These are phyloP conservation scores for Platycheirus rosarum DNA, from an alignment of 2,888 invertebrate species.

Conservation along the genomic window DNA sequence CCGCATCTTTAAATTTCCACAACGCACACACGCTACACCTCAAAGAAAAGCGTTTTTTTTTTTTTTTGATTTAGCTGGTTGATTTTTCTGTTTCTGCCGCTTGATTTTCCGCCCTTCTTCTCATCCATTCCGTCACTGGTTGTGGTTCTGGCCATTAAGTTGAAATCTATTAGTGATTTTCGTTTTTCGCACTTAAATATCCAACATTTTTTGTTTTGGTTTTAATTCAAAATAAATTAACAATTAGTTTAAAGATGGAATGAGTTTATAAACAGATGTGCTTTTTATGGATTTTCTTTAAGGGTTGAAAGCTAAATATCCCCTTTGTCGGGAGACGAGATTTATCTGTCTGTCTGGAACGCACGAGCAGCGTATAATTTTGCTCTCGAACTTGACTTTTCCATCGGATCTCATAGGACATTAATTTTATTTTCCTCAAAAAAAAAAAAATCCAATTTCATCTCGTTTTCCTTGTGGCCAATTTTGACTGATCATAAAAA, in stretches of 20 bases:
- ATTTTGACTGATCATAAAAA: slow-evolving; percentile 59
- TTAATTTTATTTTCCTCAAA: slow-evolving; percentile 23
- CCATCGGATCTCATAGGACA: slow-evolving; percentile 10
- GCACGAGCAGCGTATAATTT: neutral
- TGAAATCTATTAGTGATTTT: slow-evolving; percentile 49
- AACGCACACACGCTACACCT: slow-evolving; percentile 51
- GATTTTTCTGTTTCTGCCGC: slow-evolving; percentile 7
- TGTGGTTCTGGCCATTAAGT: slow-evolving; percentile 44
- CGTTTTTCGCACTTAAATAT: slow-evolving; percentile 50
- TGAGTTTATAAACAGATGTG: slow-evolving; percentile 26
- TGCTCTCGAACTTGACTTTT: slow-evolving; percentile 31
- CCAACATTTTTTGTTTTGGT: slow-evolving; percentile 26
- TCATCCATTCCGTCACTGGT: neutral
- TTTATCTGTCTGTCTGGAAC: slow-evolving; percentile 11
- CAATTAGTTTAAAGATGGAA: slow-evolving; percentile 49
- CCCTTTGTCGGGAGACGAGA: slow-evolving; percentile 13
- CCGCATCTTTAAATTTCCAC: slow-evolving; percentile 61
- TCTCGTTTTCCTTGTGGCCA: slow-evolving; percentile 27
- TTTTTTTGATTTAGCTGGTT: slow-evolving; percentile 61
- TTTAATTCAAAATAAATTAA: slow-evolving; percentile 39
- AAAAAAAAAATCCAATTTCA: slow-evolving; percentile 12
- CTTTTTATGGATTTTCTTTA: neutral
- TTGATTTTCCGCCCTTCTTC: slow-evolving; percentile 5
- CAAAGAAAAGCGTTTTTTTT: slow-evolving; percentile 61
- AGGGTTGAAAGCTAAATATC: neutral